phyloP scores from a whole-genome alignment of 2,797 vertebrate genomes.

The Neoniphon sammara region DNA sequence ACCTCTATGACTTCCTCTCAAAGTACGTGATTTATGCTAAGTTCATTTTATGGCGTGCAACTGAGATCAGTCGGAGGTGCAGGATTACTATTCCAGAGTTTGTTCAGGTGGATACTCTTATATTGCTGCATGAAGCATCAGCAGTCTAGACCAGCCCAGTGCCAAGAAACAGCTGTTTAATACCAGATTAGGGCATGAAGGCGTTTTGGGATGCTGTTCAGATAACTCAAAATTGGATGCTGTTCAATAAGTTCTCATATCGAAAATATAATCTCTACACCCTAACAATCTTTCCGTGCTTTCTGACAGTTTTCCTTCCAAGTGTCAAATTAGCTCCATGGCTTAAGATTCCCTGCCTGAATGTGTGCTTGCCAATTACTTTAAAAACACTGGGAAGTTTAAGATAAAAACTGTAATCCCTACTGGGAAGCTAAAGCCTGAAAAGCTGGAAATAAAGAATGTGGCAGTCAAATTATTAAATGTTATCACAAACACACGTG shows the following conservation, averaged over 20 bases:
- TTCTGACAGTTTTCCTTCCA: slow-evolving; percentile 20
- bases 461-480: not conserved
- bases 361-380: slow-evolving; percentile 41
- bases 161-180: slow-evolving; percentile 29
- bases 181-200: slow-evolving; percentile 39
- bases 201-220: slow-evolving; percentile 13
- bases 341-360: slow-evolving; percentile 20
- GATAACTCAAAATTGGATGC: slow-evolving; percentile 30
- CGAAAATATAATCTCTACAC: slow-evolving; percentile 21
- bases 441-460: not conserved
- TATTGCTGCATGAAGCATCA: slow-evolving; percentile 20
- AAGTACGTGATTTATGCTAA: slow-evolving; percentile 42
- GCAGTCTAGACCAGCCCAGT: slow-evolving; percentile 20
- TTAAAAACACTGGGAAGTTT: slow-evolving; percentile 12
- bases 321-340: slow-evolving; percentile 16
- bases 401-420: not conserved
- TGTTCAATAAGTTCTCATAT: slow-evolving; percentile 28
- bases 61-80: slow-evolving; percentile 7
- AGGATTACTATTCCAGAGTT: slow-evolving; percentile 32
- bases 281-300: slow-evolving; percentile 21
- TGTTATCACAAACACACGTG: not conserved
- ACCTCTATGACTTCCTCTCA: slow-evolving; percentile 45
- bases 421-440: not conserved
- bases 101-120: not conserved
- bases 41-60: not conserved